Percentiles rank a stretch among this genome's conserved stretches.
Evolutionary conservation across 1,140 invertebrate genomes (phyloP).

Genomic region (Apocrypta bakeri): DNA sequence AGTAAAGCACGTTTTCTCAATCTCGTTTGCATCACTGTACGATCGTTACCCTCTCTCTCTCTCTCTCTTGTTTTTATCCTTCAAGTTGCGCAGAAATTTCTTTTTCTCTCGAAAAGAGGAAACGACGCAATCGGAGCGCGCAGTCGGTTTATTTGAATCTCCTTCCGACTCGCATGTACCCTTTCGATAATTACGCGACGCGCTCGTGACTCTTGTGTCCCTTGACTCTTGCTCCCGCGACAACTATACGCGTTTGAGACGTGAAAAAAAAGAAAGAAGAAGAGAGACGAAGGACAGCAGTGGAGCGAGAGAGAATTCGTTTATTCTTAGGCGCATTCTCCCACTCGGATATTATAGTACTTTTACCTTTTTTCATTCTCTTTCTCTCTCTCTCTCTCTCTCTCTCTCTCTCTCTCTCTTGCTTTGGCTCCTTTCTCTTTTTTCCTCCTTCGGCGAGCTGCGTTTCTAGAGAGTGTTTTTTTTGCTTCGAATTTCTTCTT

Average conservation of each 20-base stretch:
- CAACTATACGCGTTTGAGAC: not conserved
- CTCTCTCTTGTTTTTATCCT: no score
- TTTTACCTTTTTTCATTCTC: conserved; percentile 30
- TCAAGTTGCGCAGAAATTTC: not conserved
- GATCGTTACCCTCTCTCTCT: not conserved
- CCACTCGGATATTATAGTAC: conserved; percentile 16
- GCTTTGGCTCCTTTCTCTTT: not conserved
- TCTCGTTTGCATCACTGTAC: not conserved
- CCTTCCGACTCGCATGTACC: not conserved
- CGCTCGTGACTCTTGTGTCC: not conserved
- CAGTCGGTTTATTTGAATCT: not conserved
- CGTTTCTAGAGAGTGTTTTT: conserved; percentile 7
- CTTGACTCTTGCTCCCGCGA: not conserved
- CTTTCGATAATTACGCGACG: not conserved
- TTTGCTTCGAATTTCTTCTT: not conserved
- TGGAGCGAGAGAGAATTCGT: conserved; percentile 58
- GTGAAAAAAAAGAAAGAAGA: conserved; percentile 3
- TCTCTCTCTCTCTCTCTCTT: conserved; percentile 19
- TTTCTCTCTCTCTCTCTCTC: conserved; percentile 5
- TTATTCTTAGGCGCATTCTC: conserved; percentile 66
- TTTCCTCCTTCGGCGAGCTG: not conserved
- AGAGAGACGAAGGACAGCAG: not conserved
- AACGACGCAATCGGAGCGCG: not conserved
- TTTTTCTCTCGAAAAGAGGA: not conserved
- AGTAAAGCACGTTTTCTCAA: not conserved